Conservation (phyloP, 1,140 invertebrate species). For the Phymorhynchus buccinoides region DNA sequence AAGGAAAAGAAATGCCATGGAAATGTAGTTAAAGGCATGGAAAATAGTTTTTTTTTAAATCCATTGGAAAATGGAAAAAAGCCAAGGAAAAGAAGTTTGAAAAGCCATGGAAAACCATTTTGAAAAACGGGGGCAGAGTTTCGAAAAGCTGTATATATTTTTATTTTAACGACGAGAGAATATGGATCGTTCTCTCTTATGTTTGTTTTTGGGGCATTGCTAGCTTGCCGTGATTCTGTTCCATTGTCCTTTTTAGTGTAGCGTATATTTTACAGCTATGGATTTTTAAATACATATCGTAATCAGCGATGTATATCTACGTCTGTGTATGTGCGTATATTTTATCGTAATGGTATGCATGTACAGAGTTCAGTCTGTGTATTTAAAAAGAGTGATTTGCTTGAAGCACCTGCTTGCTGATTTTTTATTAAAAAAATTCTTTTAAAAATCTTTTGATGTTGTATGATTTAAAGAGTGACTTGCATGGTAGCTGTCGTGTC, state of each 20-base stretch:
- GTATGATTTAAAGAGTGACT: not conserved
- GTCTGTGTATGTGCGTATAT: too few species aligned
- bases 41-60: not conserved
- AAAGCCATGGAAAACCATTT: not conserved
- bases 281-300: constrained; percentile 8
- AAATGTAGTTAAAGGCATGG: not conserved
- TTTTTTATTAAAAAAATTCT: not conserved
- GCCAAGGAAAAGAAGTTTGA: not conserved
- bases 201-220: not conserved
- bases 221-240: too few species aligned
- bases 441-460: not conserved
- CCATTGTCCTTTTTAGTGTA: not conserved
- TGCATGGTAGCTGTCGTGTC: not conserved
- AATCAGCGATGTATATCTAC: not conserved
- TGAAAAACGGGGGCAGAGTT: too few species aligned
- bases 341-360: too few species aligned
- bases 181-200: not conserved
- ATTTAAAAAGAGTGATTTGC: not conserved
- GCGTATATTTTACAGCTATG: not conserved
- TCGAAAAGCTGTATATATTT: not conserved
- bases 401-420: not conserved
- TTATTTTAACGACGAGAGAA: not conserved
- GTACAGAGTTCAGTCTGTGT: not conserved
- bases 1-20: too few species aligned
- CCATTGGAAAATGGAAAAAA: too few species aligned